Base-by-base conservation (phyloP, 35 echinoderm and acorn worm species). In the Stichopus chloronotus region DNA sequence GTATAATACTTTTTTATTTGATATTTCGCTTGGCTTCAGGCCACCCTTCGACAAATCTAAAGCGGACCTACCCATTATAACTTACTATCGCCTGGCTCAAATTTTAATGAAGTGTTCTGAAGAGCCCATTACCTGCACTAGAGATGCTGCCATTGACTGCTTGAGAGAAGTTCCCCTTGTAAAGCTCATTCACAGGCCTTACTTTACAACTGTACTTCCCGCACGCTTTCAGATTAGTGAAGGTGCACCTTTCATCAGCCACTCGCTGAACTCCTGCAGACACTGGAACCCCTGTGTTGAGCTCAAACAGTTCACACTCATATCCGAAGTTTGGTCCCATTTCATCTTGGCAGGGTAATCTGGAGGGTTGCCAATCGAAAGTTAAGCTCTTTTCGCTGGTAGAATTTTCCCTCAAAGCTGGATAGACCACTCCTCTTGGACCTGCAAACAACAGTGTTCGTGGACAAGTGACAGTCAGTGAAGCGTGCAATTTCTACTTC, bases 311-410 rank as follows among this genome's bases (percentile, higher is more conserved):
- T n/a, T 20, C 69, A 74, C 69, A 74, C 69, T 74, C 19, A 21
- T 74, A 74, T 74, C 69, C 69, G 22, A 74, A 74, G 69, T 74
- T 74, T 74, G 69, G 11, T 74, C 69, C 69, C 17, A 74, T 7
- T 20, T 74, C 17, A 7, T 74, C 13, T 74, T 74, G 16, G 22
- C 69, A 74, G 7, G 19, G 17, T 20, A 74, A 74, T 74, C 19
- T 20, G 14, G 59, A 61, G 6, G 19, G 7, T 20, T 21, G 0
- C 69, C 69, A 74, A 19, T 16, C 19, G 22, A 74, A 74, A 7
- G 69, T 74, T 7, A 74, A 21, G 69, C 69, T 74, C 8, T 20
- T 74, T 20, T 74, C 69, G 19, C 69, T 74, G 19, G 69, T 74
- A 74, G 69, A 14, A n/a, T 74, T 74, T 74, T 74, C 69, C 69